These are phyloP conservation scores for Lissocephala sabroskyi DNA, from an alignment of 2,888 invertebrate genomes.

Conservation along the genomic window DNA sequence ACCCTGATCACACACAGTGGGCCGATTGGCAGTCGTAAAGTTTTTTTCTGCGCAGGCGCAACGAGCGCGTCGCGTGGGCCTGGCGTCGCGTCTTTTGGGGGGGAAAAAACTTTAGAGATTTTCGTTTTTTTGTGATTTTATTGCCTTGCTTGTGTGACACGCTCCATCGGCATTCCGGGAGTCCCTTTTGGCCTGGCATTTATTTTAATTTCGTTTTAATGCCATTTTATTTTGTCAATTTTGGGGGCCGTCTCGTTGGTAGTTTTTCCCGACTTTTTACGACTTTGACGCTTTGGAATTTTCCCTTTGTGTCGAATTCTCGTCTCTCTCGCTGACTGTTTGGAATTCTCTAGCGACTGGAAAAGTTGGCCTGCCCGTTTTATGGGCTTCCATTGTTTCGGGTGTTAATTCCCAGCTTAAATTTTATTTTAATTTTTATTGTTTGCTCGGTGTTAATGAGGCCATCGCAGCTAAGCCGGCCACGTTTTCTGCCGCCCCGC, in stretches of 20 bases:
- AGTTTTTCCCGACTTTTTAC: too few relatives aligned
- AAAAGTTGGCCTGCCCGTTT: too few relatives aligned
- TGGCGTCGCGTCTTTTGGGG: conserved; percentile 18
- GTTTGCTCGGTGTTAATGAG: conserved; percentile 22
- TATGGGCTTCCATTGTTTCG: conserved; percentile 35
- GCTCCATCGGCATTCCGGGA: conserved; percentile 54
- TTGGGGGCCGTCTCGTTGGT: conserved; percentile 19
- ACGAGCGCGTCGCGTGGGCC: conserved; percentile 34
- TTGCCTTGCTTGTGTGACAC: conserved; percentile 42
- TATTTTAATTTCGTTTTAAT: conserved; percentile 57
- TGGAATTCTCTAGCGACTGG: too few relatives aligned
- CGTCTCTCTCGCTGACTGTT: too few relatives aligned
- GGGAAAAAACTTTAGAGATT: too few relatives aligned
- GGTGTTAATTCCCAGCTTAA: conserved; percentile 15
- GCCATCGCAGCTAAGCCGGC: background rate
- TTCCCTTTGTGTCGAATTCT: conserved; percentile 3
- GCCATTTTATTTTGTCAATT: conserved; percentile 41
- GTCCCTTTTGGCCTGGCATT: conserved; percentile 14
- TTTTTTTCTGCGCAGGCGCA: background rate
- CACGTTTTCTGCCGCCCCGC: conserved; percentile 9
- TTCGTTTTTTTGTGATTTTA: too few relatives aligned
- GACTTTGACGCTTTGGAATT: conserved; percentile 52
- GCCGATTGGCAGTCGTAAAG: background rate
- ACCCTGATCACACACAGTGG: conserved; percentile 17
- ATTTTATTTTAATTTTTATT: conserved; percentile 46